These are phyloP conservation scores for Dryas iulia DNA, from an alignment of 1,140 invertebrate genomes.

Conservation along the genomic window DNA sequence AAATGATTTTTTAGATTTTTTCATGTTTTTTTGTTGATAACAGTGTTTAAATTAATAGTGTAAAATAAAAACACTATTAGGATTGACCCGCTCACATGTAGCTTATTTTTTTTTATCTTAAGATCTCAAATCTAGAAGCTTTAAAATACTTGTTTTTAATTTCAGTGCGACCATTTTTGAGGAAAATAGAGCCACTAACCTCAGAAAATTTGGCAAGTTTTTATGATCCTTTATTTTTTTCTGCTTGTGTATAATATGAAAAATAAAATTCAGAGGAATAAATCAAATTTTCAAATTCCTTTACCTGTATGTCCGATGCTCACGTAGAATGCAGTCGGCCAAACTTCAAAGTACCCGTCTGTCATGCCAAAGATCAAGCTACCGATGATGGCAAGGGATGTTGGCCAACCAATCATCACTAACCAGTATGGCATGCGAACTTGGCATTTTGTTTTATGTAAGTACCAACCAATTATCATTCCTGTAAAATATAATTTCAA, in stretches of 20 bases:
- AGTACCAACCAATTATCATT: slow-evolving; percentile 87
- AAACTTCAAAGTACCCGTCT: slow-evolving; percentile 84
- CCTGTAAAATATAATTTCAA: slow-evolving; percentile 73
- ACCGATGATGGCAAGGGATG: slow-evolving; percentile 81
- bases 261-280: background rate
- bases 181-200: no score
- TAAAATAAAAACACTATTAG: no score
- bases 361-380: slow-evolving; percentile 90
- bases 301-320: slow-evolving; percentile 81
- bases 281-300: background rate
- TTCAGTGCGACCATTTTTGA: no score
- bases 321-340: slow-evolving; percentile 85
- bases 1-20: no score
- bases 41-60: no score
- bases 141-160: no score
- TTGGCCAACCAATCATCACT: slow-evolving; percentile 82
- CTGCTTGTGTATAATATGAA: background rate
- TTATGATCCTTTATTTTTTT: no score
- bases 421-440: slow-evolving; percentile 83
- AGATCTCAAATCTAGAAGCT: no score
- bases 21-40: no score
- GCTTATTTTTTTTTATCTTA: no score
- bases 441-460: slow-evolving; percentile 86
- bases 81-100: no score
- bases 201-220: no score